Evolutionary conservation across 2,113 vertebrate species (phyloP).

Genomic region (Gavia stellata): DNA sequence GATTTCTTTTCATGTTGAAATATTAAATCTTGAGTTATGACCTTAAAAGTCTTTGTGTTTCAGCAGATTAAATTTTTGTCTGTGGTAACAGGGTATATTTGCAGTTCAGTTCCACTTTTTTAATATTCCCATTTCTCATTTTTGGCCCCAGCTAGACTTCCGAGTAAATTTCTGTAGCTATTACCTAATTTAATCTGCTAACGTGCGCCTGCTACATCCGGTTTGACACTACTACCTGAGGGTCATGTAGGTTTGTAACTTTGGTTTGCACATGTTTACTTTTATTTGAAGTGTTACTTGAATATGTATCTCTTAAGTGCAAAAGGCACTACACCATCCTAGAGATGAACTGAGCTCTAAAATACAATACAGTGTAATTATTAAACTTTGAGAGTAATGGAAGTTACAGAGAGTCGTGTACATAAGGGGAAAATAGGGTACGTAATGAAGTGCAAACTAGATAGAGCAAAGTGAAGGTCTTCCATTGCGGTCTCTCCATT

Average conservation of each 20-base stretch:
- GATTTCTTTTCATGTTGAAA: constrained; percentile 56
- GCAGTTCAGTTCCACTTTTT: neutral
- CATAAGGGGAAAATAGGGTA: neutral
- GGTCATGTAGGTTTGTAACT: neutral
- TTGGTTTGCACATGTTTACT: constrained; percentile 69
- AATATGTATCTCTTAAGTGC: constrained; percentile 40
- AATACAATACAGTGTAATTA: neutral
- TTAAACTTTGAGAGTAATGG: neutral
- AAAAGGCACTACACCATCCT: neutral
- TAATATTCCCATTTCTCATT: neutral
- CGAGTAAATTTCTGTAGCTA: neutral
- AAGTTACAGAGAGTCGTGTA: neutral
- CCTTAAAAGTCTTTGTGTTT: constrained; percentile 22
- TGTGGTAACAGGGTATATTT: constrained; percentile 15
- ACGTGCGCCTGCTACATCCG: neutral
- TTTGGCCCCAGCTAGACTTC: neutral
- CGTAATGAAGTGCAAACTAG: neutral
- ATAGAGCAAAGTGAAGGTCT: neutral
- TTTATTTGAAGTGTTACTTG: constrained; percentile 73
- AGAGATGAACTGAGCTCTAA: neutral
- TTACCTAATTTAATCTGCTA: neutral
- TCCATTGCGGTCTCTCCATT: neutral
- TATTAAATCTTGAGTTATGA: constrained; percentile 68
- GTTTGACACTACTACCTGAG: neutral
- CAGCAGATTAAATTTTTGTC: constrained; percentile 18